Evolutionary conservation across 1,140 invertebrate genomes (phyloP), one percentile per base, ranked within the genome.

Genomic region (Helicoverpa armigera): DNA sequence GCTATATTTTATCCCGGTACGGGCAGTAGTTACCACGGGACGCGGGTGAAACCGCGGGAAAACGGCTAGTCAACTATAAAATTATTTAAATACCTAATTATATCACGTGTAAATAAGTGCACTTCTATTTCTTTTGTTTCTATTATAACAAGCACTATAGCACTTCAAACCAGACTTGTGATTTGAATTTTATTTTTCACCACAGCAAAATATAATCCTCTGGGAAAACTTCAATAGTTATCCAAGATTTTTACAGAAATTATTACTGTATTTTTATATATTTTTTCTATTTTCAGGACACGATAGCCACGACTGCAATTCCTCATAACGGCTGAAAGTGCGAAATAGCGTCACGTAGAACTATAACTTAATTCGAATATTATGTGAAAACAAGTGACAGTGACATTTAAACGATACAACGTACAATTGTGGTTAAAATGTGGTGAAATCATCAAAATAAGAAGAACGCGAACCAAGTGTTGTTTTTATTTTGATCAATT

Each of bases 401-500:
- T 72, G 69, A 72, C 23, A 14, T 29, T 43, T 31, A 51, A 70
- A 70, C 2, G 9, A 18, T 50, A 70, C 5, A 54, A 31, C n/a
- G 18, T n/a, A 54, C 23, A 31, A 53, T 69, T n/a, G 11, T 16
- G 50, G 50, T 53, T 18, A 54, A 51, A 54, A 50, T 16, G 75
- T 48, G 48, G n/a, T 43, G 35, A 29, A 35, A 48, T 43, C 83
- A 86, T 78, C 86, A 89, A 90, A 89, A 89, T 90, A 86, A 85
- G 79, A 87, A 90, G 87, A 83, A 86, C 83, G 82, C 77, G 23
- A 82, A 75, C 51, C 14, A 79, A 86, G 70, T 91, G 81, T 53
- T 87, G 87, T 91, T 89, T 87, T 88, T 87, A 87, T 86, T 89
- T 90, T 90, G 86, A 89, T 84, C 82, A 85, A 58, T 58, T 63